Evolutionary conservation across 2,113 vertebrate species (phyloP).

Genomic region (Mormyrus lacerda): DNA sequence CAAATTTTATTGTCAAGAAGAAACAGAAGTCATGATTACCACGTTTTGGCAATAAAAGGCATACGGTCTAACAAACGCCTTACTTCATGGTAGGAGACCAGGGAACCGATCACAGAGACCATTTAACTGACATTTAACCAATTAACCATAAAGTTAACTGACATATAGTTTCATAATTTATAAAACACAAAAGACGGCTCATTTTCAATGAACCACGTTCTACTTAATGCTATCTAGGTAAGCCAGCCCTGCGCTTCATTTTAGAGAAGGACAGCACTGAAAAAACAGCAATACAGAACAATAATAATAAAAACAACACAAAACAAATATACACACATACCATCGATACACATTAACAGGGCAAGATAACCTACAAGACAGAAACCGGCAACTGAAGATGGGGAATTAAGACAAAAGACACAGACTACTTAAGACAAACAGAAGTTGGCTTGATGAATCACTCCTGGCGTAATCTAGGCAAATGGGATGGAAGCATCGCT

Average conservation of each 20-base stretch:
- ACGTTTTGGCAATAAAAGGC: conserved; percentile 50
- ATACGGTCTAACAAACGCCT: conserved; percentile 54
- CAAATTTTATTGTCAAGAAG: conserved; percentile 61
- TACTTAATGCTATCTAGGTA: conserved; percentile 40
- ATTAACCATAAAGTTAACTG: conserved; percentile 59
- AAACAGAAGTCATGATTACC: conserved; percentile 60
- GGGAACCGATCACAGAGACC: background rate
- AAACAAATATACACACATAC: conserved; percentile 30
- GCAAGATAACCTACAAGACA: background rate
- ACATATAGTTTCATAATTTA: conserved; percentile 67
- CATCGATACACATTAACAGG: conserved; percentile 3
- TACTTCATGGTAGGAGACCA: conserved; percentile 28
- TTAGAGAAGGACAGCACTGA: conserved; percentile 40
- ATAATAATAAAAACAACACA: conserved; percentile 10
- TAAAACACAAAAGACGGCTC: conserved; percentile 61
- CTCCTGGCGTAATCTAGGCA: background rate
- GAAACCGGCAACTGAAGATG: background rate
- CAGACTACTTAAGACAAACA: background rate
- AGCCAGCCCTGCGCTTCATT: conserved; percentile 49
- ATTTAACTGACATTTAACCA: conserved; percentile 12
- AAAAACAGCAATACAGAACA: conserved; percentile 18
- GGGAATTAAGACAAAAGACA: background rate
- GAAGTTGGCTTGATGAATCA: background rate
- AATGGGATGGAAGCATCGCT: background rate
- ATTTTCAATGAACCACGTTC: conserved; percentile 48